Evolutionary conservation across 2,797 vertebrate species (phyloP).

Genomic region (Platyrinchus mystaceus): DNA sequence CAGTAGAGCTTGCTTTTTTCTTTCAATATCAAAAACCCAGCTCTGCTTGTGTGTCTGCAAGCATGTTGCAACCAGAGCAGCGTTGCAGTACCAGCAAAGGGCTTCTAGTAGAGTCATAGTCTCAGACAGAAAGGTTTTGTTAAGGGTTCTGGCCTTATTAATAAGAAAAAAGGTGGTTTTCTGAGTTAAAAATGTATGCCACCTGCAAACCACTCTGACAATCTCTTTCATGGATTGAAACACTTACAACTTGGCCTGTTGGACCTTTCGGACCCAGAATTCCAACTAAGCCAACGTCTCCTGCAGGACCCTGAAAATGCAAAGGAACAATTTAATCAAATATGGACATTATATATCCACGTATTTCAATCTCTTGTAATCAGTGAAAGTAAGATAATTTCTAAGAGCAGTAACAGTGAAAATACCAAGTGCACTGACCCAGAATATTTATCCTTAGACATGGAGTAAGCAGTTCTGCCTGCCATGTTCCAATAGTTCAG

Average conservation of each 20-base stretch:
- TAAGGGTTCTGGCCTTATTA: background rate
- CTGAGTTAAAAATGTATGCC: background rate
- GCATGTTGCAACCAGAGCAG: background rate
- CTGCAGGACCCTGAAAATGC: constrained; percentile 85
- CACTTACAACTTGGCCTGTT: constrained; percentile 85
- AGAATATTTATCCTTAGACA: background rate
- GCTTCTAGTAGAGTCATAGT: background rate
- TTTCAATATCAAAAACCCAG: background rate
- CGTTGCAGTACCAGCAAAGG: background rate
- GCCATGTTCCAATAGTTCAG: background rate
- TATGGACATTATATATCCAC: background rate
- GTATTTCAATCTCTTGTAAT: background rate
- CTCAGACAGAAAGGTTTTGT: background rate
- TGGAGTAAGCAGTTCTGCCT: background rate
- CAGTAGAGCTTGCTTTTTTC: background rate
- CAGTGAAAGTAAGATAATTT: background rate
- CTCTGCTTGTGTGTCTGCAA: background rate
- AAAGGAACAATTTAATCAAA: constrained; percentile 8
- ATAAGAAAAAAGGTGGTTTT: background rate
- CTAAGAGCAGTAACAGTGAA: background rate
- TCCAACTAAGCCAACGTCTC: constrained; percentile 85
- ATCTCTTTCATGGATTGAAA: background rate
- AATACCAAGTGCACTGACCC: background rate
- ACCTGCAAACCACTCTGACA: background rate
- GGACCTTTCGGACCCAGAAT: constrained; percentile 91